Conservation (phyloP, 2,113 vertebrate species). For the Piliocolobus tephrosceles region DNA sequence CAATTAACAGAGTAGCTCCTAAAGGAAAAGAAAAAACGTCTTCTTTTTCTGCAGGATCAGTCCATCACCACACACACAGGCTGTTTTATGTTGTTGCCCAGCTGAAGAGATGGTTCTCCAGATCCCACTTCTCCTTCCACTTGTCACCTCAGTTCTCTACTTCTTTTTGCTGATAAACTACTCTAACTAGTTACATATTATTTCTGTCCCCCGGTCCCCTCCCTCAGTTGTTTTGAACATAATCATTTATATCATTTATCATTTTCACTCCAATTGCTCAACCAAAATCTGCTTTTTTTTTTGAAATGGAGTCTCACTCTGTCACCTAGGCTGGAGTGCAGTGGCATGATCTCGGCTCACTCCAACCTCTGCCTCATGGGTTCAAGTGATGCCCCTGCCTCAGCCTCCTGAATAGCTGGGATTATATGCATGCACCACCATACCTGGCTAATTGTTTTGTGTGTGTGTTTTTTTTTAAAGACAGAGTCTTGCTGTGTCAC, state of each 20-base stretch:
- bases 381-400: too few species aligned
- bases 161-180: neutral
- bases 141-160: neutral
- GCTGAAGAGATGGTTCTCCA: neutral
- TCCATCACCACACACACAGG: neutral
- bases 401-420: too few species aligned
- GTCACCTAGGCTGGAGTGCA: too few species aligned
- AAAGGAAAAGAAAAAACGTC: too few species aligned
- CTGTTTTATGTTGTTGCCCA: neutral
- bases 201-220: neutral
- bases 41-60: neutral
- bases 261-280: neutral
- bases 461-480: too few species aligned
- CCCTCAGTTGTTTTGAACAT: neutral
- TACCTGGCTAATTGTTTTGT: too few species aligned
- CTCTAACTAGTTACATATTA: neutral
- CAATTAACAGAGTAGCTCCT: neutral
- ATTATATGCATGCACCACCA: too few species aligned
- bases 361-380: too few species aligned
- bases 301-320: too few species aligned
- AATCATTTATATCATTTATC: neutral
- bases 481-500: too few species aligned
- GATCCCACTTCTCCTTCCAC: neutral
- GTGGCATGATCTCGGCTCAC: too few species aligned
- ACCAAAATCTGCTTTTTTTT: neutral